A percentile compares a stretch with the other conserved stretches of the same genome.
Evolutionary conservation across 2,888 invertebrate genomes (phyloP).

Genomic region (Drosophila atroscutellata): DNA sequence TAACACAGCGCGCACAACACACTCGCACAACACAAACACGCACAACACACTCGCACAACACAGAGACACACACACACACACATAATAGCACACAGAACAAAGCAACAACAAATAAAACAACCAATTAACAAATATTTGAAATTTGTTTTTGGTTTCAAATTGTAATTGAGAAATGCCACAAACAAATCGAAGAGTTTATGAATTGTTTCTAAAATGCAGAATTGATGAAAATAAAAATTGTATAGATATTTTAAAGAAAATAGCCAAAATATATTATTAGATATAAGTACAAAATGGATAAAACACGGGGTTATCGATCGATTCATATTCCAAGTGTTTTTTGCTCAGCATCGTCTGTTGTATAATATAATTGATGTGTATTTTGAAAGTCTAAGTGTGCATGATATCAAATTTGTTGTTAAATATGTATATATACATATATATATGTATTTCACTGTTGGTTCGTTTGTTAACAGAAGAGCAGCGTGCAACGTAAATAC

Average conservation of each 20-base stretch:
- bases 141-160: conserved; percentile 27
- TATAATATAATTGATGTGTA: conserved; percentile 10
- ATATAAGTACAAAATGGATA: conserved; percentile 20
- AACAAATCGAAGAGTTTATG: conserved; percentile 6
- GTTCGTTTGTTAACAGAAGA: conserved; percentile 8
- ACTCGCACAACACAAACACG: conserved; percentile 8
- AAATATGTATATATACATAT: conserved; percentile 37
- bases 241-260: conserved; percentile 26
- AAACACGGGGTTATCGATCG: conserved; percentile 17
- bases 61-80: conserved; percentile 11
- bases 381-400: conserved; percentile 33
- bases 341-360: conserved; percentile 31
- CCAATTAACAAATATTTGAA: conserved; percentile 1
- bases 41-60: background rate
- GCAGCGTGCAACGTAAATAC: conserved; percentile 4
- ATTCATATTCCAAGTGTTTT: conserved; percentile 30
- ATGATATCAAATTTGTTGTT: conserved; percentile 61
- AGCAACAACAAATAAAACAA: background rate
- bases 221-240: conserved; percentile 21
- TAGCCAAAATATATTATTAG: conserved; percentile 31
- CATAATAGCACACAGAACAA: conserved; percentile 8
- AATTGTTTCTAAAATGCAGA: conserved; percentile 29
- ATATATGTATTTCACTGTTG: conserved; percentile 37
- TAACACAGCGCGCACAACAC: conserved; percentile 7
- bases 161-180: conserved; percentile 7